Base-by-base conservation (phyloP, 2,113 vertebrate genomes). In the Ceyx margarethae region DNA sequence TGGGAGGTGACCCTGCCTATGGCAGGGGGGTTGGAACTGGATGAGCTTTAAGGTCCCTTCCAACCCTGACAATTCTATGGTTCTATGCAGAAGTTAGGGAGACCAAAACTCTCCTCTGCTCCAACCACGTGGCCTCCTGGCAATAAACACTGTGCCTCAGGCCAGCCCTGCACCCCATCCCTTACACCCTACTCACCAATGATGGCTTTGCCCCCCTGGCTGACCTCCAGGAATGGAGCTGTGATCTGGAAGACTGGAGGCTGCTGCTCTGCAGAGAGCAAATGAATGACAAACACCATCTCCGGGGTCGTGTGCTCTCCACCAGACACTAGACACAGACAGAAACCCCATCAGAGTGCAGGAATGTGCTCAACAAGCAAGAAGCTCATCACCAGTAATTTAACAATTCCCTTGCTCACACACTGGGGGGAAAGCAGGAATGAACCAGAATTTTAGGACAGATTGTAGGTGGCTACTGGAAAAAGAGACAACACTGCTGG, bases 231-330 rank as follows among this genome's bases (percentile, higher is more conserved):
- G 94, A 98, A 88, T 0, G 99, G 98, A 91, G 98, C 98, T 10
- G 98, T 81, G 35, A 98, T 97, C 96, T 98, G 98, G 93, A 99
- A 99, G 15, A 97, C 96, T 0, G 98, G 98, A 13, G 98, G 98
- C 76, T 98, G 98, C 94, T 96, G 97, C 71, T 98, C 98, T 1
- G 96, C 97, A 3, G 98, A 97, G 69, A 99, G 96, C 78, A 99
- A 91, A 94, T 99, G 98, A 81, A 99, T 95, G 78, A 98, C 98
- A 90, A 99, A 98, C 85, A 96, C 97, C 98, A 99, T 97, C 96
- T 99, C 99, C 0, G 98, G 98, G 43, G 98, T 99, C 3, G 97
- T 98, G 96, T 98, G 97, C 9, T 98, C 98, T 25, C 99, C 99
- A 53, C 99, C 98, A 0, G 99, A 99, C 95, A 99, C 99, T 99